Evolutionary conservation across 1,140 invertebrate species (phyloP).

Genomic region (Drosophila parvula): DNA sequence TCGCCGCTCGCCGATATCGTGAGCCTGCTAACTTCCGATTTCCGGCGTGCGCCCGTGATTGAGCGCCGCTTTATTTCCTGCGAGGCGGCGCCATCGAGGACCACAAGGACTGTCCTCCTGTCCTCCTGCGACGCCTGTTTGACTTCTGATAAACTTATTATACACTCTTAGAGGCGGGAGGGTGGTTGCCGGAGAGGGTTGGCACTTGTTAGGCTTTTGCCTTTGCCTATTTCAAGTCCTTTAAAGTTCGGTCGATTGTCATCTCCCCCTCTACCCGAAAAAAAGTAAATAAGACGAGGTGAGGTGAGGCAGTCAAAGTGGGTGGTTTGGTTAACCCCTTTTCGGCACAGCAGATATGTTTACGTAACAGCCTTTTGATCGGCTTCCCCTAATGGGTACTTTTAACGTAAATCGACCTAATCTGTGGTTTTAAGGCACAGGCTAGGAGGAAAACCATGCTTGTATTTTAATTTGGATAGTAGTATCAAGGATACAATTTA

Average conservation of each 20-base stretch:
- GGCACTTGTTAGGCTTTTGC: slow-evolving; percentile 53
- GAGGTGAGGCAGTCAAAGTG: background rate
- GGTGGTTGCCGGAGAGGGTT: background rate
- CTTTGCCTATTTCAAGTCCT: slow-evolving; percentile 56
- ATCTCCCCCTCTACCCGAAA: background rate
- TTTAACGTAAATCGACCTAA: slow-evolving; percentile 6
- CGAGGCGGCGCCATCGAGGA: slow-evolving; percentile 57
- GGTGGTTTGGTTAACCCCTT: slow-evolving; percentile 4
- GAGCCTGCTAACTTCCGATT: slow-evolving; percentile 81
- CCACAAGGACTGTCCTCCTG: slow-evolving; percentile 33
- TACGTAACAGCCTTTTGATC: slow-evolving; percentile 9
- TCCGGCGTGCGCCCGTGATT: slow-evolving; percentile 73
- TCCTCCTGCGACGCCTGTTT: slow-evolving; percentile 30
- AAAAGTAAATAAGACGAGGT: background rate
- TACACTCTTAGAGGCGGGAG: slow-evolving; percentile 27
- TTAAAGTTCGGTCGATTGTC: slow-evolving; percentile 58
- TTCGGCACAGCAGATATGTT: slow-evolving; percentile 11
- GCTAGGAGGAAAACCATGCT: no score
- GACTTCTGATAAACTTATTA: slow-evolving; percentile 74
- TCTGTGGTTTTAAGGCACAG: slow-evolving; percentile 1
- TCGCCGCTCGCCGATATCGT: slow-evolving; percentile 58
- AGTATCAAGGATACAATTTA: background rate
- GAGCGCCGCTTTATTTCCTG: slow-evolving; percentile 76
- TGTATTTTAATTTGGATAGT: background rate
- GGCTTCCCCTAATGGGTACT: background rate